Conservation (phyloP, 2,797 vertebrate genomes). For the Enteromius thamalakanensis region DNA sequence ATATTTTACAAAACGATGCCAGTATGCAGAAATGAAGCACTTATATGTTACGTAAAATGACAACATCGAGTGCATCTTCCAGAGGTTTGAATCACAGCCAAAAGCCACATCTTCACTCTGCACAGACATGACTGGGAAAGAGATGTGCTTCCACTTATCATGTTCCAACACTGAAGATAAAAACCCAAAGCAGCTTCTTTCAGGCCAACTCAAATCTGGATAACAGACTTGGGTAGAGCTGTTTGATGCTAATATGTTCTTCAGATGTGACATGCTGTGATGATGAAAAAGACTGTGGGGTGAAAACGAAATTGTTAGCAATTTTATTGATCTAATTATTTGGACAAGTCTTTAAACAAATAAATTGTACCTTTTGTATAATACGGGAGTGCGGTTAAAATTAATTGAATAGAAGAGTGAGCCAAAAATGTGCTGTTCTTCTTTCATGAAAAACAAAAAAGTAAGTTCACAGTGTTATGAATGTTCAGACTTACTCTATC, state of each 20-base stretch:
- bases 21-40: neutral
- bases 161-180: conserved; percentile 3
- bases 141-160: conserved; percentile 17
- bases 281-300: neutral
- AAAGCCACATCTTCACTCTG: conserved; percentile 11
- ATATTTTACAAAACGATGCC: neutral
- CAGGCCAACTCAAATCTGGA: neutral
- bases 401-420: neutral
- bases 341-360: conserved; percentile 10
- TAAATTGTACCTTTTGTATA: neutral
- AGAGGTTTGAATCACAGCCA: neutral
- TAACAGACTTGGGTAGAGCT: conserved; percentile 7
- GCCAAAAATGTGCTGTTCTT: neutral
- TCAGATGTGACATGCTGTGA: conserved; percentile 23
- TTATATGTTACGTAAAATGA: neutral
- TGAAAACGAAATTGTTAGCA: neutral
- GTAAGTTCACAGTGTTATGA: conserved; percentile 2
- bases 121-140: neutral
- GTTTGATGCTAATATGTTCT: conserved; percentile 20
- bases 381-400: neutral
- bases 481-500: neutral
- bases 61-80: neutral
- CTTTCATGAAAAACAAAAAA: neutral
- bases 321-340: conserved; percentile 2
- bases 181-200: neutral